Evolutionary conservation across 2,888 invertebrate genomes (phyloP), one percentile per base, ranked within the genome.

Genomic region (Drosophila mimetica): DNA sequence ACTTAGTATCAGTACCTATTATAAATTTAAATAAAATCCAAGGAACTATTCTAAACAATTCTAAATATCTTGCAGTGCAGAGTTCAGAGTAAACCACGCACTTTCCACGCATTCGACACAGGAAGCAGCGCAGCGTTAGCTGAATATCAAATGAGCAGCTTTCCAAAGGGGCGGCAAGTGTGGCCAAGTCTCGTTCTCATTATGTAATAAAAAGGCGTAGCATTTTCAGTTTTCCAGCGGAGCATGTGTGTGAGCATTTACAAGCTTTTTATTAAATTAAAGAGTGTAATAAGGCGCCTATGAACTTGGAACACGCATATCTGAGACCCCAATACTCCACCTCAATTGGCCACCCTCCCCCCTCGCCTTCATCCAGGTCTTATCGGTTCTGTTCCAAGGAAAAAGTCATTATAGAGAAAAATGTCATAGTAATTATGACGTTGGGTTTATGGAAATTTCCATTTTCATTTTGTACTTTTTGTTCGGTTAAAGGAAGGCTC

Each of bases 251-350:
- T 66, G 84, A 66, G 76, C 84, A 84, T 77, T 84, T 79, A 79
- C 79, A 77, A 72, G 81, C 85, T 85, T 82, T 81, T 85, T 82
- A 82, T 85, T 82, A 85, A 82, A 82, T 82, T 85, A 82, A 82
- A 79, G 80, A 72, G 80, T 77, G 83, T 77, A 82, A 82, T 79
- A 82, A 74, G 86, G 83, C 86, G 81, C 82, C 81, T 66, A 76
- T 74, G 80, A 82, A 61, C 81, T 66, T 59, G 77, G 60, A 57
- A 66, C 80, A 80, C 80, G 80, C 80, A 83, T 41, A 65, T 28
- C 52, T 30, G 22, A 37, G 8, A 6, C 25, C 36, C 42, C 52
- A 41, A 20, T 9, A 13, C 30, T 25, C 22, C 48, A n/a, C 53
- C 61, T 34, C 39, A 61, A 63, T 64, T 61, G 58, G 47, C 47